Percentiles rank a stretch among this genome's conserved stretches.
Evolutionary conservation across 2,797 vertebrate genomes (phyloP).

Genomic region (Zenarchopterus dispar): DNA sequence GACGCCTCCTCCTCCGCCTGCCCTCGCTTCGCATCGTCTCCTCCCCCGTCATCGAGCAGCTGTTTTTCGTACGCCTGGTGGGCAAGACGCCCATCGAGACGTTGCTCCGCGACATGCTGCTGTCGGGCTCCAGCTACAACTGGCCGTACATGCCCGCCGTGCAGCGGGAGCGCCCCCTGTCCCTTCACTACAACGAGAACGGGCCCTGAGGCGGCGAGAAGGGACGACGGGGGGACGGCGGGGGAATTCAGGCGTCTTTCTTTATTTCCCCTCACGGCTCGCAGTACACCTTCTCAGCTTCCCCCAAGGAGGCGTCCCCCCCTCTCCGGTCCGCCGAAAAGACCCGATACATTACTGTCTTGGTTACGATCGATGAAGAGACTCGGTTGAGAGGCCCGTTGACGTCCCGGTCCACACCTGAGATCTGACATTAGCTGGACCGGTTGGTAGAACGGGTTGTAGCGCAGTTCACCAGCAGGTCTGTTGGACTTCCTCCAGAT

Average conservation of each 20-base stretch:
- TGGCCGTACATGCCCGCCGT: slow-evolving; percentile 87
- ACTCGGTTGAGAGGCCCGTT: slow-evolving; percentile 22
- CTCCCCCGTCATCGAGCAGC: slow-evolving; percentile 89
- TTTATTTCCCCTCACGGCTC: slow-evolving; percentile 32
- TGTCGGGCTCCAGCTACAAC: slow-evolving; percentile 89
- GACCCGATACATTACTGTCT: slow-evolving; percentile 25
- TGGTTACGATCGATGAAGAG: slow-evolving; percentile 30
- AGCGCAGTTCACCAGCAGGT: slow-evolving; percentile 72
- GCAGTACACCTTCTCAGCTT: slow-evolving; percentile 29
- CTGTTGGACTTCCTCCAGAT: slow-evolving; percentile 70
- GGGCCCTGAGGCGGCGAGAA: slow-evolving; percentile 73
- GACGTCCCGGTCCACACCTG: slow-evolving; percentile 36
- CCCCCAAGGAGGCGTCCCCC: slow-evolving; percentile 38
- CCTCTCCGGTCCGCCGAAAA: slow-evolving; percentile 58
- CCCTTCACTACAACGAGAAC: slow-evolving; percentile 86
- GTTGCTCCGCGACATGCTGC: slow-evolving; percentile 90
- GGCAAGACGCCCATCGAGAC: slow-evolving; percentile 93
- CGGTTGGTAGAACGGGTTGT: slow-evolving; percentile 55
- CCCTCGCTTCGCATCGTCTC: slow-evolving; percentile 89
- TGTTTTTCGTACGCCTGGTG: slow-evolving; percentile 90
- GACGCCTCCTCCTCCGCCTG: slow-evolving; percentile 87
- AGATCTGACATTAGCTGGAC: slow-evolving; percentile 53
- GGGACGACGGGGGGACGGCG: neutral
- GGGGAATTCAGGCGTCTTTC: slow-evolving; percentile 17
- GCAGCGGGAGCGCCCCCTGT: slow-evolving; percentile 83